These are phyloP conservation scores for Marmota flaviventris DNA, from an alignment of 2,113 vertebrate genomes.

Conservation along the genomic window DNA sequence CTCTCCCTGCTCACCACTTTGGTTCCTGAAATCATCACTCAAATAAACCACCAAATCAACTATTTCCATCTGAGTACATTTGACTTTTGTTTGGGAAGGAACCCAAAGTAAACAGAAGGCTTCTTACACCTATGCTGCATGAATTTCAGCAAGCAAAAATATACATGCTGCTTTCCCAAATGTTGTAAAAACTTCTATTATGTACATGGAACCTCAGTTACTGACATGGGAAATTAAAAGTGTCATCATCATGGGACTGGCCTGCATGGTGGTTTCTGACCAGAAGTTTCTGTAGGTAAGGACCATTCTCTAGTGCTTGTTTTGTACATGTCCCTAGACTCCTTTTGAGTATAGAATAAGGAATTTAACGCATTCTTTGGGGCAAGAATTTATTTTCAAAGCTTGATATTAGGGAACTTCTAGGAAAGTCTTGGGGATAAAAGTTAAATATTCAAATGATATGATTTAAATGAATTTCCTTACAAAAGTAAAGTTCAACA, in stretches of 20 bases:
- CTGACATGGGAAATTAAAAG: neutral
- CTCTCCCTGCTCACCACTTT: neutral
- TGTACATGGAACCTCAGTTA: neutral
- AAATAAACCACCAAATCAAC: neutral
- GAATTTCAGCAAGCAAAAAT: neutral
- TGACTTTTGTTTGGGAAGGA: neutral
- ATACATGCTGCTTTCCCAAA: neutral
- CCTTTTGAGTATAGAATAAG: neutral
- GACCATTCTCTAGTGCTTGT: neutral
- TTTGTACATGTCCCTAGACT: neutral
- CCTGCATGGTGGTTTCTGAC: neutral
- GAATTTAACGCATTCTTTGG: neutral
- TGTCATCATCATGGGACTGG: neutral
- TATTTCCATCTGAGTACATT: neutral
- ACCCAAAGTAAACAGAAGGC: neutral
- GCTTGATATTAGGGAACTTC: neutral
- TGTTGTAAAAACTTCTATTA: neutral
- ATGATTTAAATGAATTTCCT: neutral
- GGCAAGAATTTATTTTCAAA: constrained; percentile 44
- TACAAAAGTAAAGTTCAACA: constrained; percentile 7
- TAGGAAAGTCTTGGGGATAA: neutral
- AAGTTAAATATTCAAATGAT: neutral
- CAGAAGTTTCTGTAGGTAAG: neutral
- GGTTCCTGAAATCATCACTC: neutral
- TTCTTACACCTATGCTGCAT: neutral